Percentiles rank a stretch among this genome's conserved stretches.
Conservation (phyloP, 2,888 invertebrate species). For the Agriopis marginaria region DNA sequence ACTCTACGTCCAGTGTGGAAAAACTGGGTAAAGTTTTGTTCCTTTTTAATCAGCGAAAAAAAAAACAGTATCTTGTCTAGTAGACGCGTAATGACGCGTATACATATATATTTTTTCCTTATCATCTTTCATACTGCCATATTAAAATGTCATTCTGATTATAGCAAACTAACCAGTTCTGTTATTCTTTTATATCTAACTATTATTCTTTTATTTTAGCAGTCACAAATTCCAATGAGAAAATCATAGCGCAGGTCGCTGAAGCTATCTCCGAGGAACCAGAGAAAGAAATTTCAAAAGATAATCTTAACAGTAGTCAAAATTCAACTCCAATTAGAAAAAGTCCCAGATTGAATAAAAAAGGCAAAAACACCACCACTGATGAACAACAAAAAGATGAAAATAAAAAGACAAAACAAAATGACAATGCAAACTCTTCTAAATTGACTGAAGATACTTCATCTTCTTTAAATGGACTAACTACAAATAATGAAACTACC, state of each 20-base stretch:
- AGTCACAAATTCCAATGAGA: conserved; percentile 22
- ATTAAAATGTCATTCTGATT: not conserved
- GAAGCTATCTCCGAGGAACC: conserved; percentile 68
- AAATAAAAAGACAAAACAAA: conserved; percentile 18
- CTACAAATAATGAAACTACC: not conserved
- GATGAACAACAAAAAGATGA: conserved; percentile 25
- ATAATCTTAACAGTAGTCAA: conserved; percentile 40
- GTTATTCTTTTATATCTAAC: not conserved
- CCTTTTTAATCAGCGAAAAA: not conserved
- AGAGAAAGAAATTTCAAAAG: conserved; percentile 51
- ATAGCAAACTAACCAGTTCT: not conserved
- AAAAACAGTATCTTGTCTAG: too few relatives aligned
- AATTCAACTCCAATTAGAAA: conserved; percentile 46
- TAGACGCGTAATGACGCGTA: too few relatives aligned
- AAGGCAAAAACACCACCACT: conserved; percentile 45
- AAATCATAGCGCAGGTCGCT: conserved; percentile 27
- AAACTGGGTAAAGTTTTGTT: conserved; percentile 63
- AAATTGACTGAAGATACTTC: conserved; percentile 13
- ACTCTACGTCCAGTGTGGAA: conserved; percentile 73
- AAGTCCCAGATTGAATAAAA: conserved; percentile 58
- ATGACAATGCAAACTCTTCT: conserved; percentile 18
- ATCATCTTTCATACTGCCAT: too few relatives aligned
- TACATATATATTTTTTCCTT: too few relatives aligned
- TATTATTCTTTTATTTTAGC: conserved; percentile 30
- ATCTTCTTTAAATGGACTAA: conserved; percentile 8